These are phyloP conservation scores for Molorchus minor DNA, from an alignment of 2,888 invertebrate species.

Conservation along the genomic window DNA sequence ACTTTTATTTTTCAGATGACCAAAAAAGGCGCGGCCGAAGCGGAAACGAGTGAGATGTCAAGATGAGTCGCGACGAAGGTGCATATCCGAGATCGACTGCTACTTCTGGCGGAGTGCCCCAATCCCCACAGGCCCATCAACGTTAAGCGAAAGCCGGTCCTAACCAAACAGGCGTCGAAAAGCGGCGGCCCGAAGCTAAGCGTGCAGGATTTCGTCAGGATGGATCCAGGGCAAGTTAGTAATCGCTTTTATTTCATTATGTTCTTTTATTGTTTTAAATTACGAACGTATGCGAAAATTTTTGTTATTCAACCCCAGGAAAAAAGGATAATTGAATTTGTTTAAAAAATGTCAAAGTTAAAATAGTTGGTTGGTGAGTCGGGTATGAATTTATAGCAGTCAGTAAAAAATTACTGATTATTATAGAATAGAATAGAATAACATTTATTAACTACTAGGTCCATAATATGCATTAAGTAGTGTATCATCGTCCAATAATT, in stretches of 20 bases:
- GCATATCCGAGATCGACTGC: conserved; percentile 64
- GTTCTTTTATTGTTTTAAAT: too few species aligned
- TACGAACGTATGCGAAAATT: too few species aligned
- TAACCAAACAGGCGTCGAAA: conserved; percentile 60
- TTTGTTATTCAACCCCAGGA: too few species aligned
- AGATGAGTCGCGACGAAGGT: conserved; percentile 62
- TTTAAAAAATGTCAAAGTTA: too few species aligned
- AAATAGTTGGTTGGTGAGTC: too few species aligned
- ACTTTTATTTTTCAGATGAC: conserved; percentile 3
- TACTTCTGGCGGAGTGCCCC: conserved; percentile 64
- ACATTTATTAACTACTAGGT: too few species aligned
- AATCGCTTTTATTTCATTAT: conserved; percentile 62
- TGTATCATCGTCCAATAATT: not conserved
- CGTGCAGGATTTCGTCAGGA: conserved; percentile 61
- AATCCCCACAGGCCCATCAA: conserved; percentile 59
- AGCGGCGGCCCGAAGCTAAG: conserved; percentile 53
- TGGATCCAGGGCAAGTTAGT: conserved; percentile 61
- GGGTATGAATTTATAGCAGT: too few species aligned
- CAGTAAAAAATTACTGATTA: too few species aligned
- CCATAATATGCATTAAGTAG: not conserved
- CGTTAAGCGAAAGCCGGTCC: conserved; percentile 58
- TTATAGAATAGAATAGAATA: too few species aligned
- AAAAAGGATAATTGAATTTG: too few species aligned
- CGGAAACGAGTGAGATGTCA: not conserved
- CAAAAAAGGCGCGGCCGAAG: not conserved